phyloP scores from a whole-genome alignment of 2,797 vertebrate genomes.

The Sebastiscus tertius region DNA sequence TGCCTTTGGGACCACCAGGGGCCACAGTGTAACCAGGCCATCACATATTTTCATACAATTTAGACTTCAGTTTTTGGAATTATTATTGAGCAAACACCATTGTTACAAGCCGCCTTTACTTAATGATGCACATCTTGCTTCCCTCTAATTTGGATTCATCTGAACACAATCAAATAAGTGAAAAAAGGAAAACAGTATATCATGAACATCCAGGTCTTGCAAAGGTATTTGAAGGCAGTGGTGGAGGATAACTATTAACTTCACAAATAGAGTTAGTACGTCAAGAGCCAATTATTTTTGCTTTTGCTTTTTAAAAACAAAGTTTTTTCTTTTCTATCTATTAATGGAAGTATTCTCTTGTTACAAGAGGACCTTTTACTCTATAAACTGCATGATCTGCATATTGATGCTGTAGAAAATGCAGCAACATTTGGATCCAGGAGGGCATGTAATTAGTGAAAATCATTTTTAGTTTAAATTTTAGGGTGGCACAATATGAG shows the following conservation, averaged over 20 bases:
- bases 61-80: neutral
- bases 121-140: neutral
- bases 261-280: neutral
- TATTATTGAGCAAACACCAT: neutral
- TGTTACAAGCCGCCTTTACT: neutral
- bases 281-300: neutral
- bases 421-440: neutral
- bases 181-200: neutral
- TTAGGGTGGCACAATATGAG: neutral
- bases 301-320: neutral
- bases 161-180: neutral
- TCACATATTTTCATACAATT: constrained; percentile 11
- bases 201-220: neutral
- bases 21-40: constrained; percentile 3
- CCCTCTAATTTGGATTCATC: neutral
- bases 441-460: neutral
- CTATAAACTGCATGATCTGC: neutral
- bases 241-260: neutral
- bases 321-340: neutral
- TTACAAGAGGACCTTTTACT: neutral
- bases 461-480: neutral
- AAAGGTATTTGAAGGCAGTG: neutral
- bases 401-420: neutral
- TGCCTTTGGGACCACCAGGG: constrained; percentile 9
- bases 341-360: neutral